Evolutionary conservation across 2,113 vertebrate genomes (phyloP), one percentile per base, ranked within the genome.

Genomic region (Ardeotis arabs): DNA sequence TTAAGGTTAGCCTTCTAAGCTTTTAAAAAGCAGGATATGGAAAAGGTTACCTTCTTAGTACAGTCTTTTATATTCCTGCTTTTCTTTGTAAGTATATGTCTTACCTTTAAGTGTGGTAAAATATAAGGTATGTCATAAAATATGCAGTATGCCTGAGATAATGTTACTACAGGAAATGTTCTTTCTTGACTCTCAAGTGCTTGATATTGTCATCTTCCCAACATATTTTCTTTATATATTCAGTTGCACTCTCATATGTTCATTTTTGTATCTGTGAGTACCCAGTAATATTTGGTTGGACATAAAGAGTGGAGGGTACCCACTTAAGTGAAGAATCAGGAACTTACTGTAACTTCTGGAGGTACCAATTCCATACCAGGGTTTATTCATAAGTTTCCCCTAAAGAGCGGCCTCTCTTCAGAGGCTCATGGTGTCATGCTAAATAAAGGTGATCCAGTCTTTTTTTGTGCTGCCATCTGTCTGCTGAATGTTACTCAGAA

Each of bases 161-260:
- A 95, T 72, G 44, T 93, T 94, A 87, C 93, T 78, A 50, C 44
- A 84, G 91, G 53, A 96, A 94, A 89, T 39, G 21, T 17, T 68
- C 78, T 78, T 94, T 95, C 75, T 87, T 91, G 87, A 77, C 49
- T 80, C 74, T 50, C 37, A 63, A 60, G 76, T 60, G 23, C 76
- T 70, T 68, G 24, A 84, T 90, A 95, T 59, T 56, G 41, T 77
- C 56, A 64, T 44, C 27, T 92, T 92, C 64, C 39, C 19, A 81
- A 60, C 18, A 21, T 24, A 70, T 77, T 84, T 86, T 86, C 68
- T 75, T 86, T 75, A 77, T 37, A 9, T 12, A 52, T 88, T 70
- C 31, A 74, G 2, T 44, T 63, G 9, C 24, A 75, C 24, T 86
- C 27, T 78, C 20, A 18, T 88, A 67, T 79, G 17, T 59, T 90